phyloP scores from a whole-genome alignment of 2,888 invertebrate genomes.

The Morpho helenor region DNA sequence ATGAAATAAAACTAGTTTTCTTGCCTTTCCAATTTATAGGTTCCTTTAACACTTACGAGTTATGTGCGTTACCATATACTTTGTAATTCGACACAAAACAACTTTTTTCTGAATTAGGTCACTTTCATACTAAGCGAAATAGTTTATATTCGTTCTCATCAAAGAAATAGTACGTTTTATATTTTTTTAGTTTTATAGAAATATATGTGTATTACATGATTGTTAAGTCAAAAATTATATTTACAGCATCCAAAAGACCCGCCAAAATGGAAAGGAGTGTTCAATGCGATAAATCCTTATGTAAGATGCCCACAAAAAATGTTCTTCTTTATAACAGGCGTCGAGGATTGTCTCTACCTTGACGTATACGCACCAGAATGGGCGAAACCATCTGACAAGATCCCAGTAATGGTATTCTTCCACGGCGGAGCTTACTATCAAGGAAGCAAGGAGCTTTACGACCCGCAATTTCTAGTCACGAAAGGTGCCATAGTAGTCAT shows the following conservation, averaged over 20 bases:
- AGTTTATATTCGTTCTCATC: no score
- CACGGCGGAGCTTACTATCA: slow-evolving; percentile 69
- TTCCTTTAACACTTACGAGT: no score
- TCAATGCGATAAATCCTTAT: slow-evolving; percentile 45
- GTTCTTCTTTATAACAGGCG: slow-evolving; percentile 42
- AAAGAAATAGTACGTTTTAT: no score
- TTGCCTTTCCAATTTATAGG: no score
- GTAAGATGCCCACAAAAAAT: slow-evolving; percentile 53
- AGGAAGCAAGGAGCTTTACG: slow-evolving; percentile 62
- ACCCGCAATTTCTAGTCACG: slow-evolving; percentile 60
- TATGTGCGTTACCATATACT: no score
- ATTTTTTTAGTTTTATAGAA: no score
- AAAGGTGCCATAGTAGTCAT: slow-evolving; percentile 55
- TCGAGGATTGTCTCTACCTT: slow-evolving; percentile 59
- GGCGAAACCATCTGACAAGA: slow-evolving; percentile 28
- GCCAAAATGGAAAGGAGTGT: slow-evolving; percentile 48
- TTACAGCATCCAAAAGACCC: slow-evolving; percentile 50
- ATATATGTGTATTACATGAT: background rate
- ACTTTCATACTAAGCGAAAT: no score
- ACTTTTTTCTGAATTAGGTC: no score
- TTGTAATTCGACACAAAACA: no score
- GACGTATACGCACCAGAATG: slow-evolving; percentile 54
- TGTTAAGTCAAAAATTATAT: background rate
- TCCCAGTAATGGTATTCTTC: slow-evolving; percentile 62
- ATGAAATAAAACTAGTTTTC: no score